A percentile compares a stretch with the other conserved stretches of the same genome.
These are phyloP conservation scores for Dolichopus griseipennis DNA, from an alignment of 2,888 invertebrate species.

Conservation along the genomic window DNA sequence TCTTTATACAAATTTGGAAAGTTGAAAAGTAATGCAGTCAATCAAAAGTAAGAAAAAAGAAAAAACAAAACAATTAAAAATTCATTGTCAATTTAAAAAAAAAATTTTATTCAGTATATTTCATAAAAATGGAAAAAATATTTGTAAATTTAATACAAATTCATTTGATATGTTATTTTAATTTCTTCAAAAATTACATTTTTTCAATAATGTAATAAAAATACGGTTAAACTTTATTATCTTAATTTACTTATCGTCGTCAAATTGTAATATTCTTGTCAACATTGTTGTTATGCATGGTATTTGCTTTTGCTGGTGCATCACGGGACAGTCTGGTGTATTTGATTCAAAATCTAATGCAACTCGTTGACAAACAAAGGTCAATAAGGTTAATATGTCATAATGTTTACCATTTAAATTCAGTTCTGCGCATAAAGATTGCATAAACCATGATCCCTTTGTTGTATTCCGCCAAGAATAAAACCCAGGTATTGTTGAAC, in stretches of 20 bases:
- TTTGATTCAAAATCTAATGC: slow-evolving; percentile 88
- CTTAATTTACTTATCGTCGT: slow-evolving; percentile 35
- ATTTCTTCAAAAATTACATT: not conserved
- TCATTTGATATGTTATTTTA: not conserved
- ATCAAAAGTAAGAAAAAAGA: too few species aligned
- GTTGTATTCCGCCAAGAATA: slow-evolving; percentile 93
- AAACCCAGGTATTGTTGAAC: slow-evolving; percentile 87
- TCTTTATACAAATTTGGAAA: not conserved
- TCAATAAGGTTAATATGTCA: slow-evolving; percentile 78
- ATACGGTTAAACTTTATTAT: not conserved
- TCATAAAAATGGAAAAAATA: not conserved
- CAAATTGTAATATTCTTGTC: slow-evolving; percentile 68
- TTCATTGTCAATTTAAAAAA: not conserved
- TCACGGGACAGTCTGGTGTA: slow-evolving; percentile 63
- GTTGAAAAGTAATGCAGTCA: not conserved
- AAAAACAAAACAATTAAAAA: not conserved
- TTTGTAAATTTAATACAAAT: not conserved
- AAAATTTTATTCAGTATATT: not conserved
- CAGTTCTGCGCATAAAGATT: slow-evolving; percentile 76
- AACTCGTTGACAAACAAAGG: slow-evolving; percentile 74
- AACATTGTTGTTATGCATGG: slow-evolving; percentile 90
- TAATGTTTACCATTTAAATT: slow-evolving; percentile 60
- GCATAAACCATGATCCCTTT: slow-evolving; percentile 93
- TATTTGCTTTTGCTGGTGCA: slow-evolving; percentile 89
- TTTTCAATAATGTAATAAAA: not conserved